Evolutionary conservation across 2,888 invertebrate genomes (phyloP).

Genomic region (Steromphala cineraria): DNA sequence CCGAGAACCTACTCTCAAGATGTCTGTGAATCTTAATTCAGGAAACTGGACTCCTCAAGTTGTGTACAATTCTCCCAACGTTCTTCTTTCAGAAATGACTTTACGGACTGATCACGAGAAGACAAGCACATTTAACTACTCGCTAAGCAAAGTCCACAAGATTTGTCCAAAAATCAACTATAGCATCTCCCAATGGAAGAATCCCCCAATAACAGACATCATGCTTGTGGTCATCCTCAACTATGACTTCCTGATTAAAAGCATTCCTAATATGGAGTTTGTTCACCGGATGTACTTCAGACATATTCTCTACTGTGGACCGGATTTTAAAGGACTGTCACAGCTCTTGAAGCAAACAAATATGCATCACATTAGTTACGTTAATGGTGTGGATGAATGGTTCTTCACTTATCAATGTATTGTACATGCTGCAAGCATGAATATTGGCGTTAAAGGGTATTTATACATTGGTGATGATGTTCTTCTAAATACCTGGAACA

Average conservation of each 20-base stretch:
- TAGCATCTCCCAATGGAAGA: neutral
- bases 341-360: neutral
- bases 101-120: neutral
- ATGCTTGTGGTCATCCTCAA: conserved; percentile 10
- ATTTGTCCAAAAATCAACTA: neutral
- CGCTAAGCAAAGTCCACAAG: neutral
- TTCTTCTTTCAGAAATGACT: neutral
- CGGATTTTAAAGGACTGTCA: neutral
- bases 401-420: conserved; percentile 5
- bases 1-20: neutral
- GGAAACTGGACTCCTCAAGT: neutral
- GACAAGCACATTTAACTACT: neutral
- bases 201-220: neutral
- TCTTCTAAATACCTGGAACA: conserved; percentile 16
- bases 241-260: conserved; percentile 4
- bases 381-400: conserved; percentile 16
- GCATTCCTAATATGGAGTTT: conserved; percentile 7
- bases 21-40: neutral
- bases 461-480: conserved; percentile 16
- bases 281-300: conserved; percentile 9
- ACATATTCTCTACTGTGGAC: conserved; percentile 21
- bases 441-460: conserved; percentile 12
- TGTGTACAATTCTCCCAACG: neutral
- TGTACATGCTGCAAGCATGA: conserved; percentile 13
- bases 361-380: neutral